phyloP scores from a whole-genome alignment of 2,888 invertebrate genomes.

The Ophraella communa region DNA sequence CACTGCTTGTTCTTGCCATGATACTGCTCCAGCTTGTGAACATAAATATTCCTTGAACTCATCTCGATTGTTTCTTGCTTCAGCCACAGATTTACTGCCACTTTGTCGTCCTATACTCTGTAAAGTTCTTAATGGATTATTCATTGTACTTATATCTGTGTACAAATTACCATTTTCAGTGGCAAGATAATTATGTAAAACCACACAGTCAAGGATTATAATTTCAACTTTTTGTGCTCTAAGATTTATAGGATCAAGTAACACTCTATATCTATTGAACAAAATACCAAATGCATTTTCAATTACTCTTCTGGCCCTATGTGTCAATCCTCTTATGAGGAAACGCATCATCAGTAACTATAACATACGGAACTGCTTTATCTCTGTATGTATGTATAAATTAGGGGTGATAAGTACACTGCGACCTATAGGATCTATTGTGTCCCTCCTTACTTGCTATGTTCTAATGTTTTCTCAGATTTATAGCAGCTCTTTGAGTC shows the following conservation, averaged over 20 bases:
- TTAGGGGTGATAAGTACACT: no score
- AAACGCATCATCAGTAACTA: no score
- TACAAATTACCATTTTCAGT: constrained; percentile 2
- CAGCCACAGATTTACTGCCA: no score
- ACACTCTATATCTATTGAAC: neutral
- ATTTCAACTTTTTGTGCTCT: neutral
- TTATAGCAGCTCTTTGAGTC: no score
- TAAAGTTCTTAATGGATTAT: neutral
- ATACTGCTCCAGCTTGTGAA: neutral
- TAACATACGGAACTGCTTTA: no score
- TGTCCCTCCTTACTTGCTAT: no score
- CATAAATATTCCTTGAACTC: neutral
- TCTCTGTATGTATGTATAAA: no score
- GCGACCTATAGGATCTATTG: no score
- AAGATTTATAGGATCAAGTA: neutral
- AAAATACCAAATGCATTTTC: neutral
- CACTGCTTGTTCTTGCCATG: neutral
- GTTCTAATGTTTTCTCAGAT: no score
- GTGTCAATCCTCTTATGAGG: no score
- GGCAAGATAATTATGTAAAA: constrained; percentile 1
- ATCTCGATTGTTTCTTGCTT: constrained; percentile 1
- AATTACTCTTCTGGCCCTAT: neutral
- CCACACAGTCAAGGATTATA: neutral
- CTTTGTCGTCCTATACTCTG: neutral
- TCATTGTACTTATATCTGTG: neutral